Evolutionary conservation across 2,113 vertebrate genomes (phyloP).

Genomic region (Paramormyrops kingsleyae): DNA sequence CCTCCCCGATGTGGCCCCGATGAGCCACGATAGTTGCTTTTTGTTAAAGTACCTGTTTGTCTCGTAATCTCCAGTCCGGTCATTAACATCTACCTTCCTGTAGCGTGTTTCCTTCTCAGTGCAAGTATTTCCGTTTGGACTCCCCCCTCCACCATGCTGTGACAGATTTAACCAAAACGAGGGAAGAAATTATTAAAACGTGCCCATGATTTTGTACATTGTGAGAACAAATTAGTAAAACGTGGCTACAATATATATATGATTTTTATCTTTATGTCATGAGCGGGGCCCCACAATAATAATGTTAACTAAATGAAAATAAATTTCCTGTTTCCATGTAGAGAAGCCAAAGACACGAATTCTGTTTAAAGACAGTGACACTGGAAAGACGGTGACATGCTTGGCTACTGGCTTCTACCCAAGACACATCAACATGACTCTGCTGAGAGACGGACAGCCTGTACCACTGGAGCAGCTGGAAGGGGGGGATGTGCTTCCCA

Average conservation of each 20-base stretch:
- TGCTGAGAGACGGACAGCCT: slow-evolving; percentile 22
- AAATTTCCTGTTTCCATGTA: background rate
- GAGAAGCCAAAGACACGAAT: background rate
- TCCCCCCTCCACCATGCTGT: no score
- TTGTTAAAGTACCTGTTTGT: background rate
- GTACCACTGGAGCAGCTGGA: slow-evolving; percentile 22
- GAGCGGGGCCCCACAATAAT: no score
- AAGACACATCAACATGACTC: slow-evolving; percentile 26
- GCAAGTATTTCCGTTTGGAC: background rate
- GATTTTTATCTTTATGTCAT: no score
- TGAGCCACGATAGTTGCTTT: no score
- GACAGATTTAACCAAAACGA: no score
- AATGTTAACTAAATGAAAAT: no score
- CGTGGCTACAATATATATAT: no score
- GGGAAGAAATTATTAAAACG: no score
- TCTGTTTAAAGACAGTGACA: background rate
- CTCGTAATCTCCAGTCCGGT: background rate
- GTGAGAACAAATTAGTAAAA: no score
- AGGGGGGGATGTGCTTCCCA: slow-evolving; percentile 29
- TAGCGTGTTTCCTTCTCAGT: background rate
- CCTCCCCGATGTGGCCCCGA: no score
- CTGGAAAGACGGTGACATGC: slow-evolving; percentile 15
- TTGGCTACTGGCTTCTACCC: slow-evolving; percentile 29
- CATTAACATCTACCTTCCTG: background rate
- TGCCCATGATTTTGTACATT: no score